Base-by-base conservation (phyloP, 2,888 invertebrate genomes). In the Drosophila borealis region DNA sequence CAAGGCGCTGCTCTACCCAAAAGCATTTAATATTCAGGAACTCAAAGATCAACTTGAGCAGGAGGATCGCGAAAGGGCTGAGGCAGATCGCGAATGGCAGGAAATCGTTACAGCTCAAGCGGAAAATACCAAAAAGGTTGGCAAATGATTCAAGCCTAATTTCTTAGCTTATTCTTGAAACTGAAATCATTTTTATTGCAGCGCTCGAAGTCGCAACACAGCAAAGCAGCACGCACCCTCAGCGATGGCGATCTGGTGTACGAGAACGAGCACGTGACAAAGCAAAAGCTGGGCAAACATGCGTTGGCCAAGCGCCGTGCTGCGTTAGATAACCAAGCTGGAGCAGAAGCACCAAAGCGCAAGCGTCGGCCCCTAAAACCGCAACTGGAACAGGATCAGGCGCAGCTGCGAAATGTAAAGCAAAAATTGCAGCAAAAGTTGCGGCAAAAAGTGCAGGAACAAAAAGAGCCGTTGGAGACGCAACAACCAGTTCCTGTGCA, bases 1-100 rank as follows among this genome's bases (percentile, higher is more conserved):
- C 90, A 95, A 95, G 87, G 97, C 97, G 0, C 91, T 97, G 2
- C 93, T 94, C 11, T 94, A 95, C 74, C 95, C 95, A 0, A 94
- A 95, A 39, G 93, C 94, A 25, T 97, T 96, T 92, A 95, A 97
- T 92, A 93, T 94, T 41, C 93, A 94, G 33, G 94, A 94, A 44
- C 91, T 95, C 17, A 93, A 94, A 78, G 92, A 94, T 53, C 94
- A 95, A 82, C 90, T 94, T 2, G 91, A 93, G 25, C 90, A 92
- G 21, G 93, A 93, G 63, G 92, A 94, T 49, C 84, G 91, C n/a
- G 76, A 86, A 14, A 74, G 86, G 0, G 75, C 72, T 6, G 90
- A 90, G 34, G 71, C 78, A 4, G 86, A 89, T 36, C 72, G 78
- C 2, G 54, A 78, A 29, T 89, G 89, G 86, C 78, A 82, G 25